A percentile compares a stretch with the other conserved stretches of the same genome.
phyloP scores from a whole-genome alignment of 2,888 invertebrate genomes.

The Latrodectus hesperus region DNA sequence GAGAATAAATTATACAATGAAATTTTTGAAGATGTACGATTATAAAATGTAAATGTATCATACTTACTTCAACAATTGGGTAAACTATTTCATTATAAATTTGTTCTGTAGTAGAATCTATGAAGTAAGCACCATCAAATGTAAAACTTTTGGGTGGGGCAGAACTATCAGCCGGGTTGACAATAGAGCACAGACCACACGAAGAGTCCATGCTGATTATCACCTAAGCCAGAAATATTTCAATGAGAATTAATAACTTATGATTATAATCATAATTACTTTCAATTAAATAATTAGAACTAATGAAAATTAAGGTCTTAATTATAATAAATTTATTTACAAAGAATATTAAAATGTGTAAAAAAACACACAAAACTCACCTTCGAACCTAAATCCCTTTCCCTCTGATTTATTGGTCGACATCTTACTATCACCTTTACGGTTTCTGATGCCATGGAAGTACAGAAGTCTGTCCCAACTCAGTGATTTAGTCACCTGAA shows the following conservation, averaged over 20 bases:
- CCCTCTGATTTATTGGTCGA: slow-evolving; percentile 88
- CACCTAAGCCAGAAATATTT: slow-evolving; percentile 76
- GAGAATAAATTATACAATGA: too few relatives aligned
- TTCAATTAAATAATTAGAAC: neutral
- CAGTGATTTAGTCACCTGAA: slow-evolving; percentile 37
- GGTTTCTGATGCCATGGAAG: slow-evolving; percentile 77
- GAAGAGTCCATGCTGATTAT: slow-evolving; percentile 82
- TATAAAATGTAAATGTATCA: neutral
- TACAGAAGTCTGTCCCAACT: slow-evolving; percentile 31
- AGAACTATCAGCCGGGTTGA: slow-evolving; percentile 80
- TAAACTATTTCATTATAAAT: slow-evolving; percentile 92
- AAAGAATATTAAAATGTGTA: slow-evolving; percentile 69
- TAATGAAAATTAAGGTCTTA: neutral
- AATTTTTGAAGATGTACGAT: too few relatives aligned
- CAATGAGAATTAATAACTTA: neutral
- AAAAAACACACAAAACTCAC: slow-evolving; percentile 73
- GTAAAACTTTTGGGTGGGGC: slow-evolving; percentile 83
- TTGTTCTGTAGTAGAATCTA: slow-evolving; percentile 85
- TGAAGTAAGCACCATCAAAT: slow-evolving; percentile 89
- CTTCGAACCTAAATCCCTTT: slow-evolving; percentile 82
- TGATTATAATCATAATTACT: neutral
- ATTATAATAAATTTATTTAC: neutral
- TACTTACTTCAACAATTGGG: slow-evolving; percentile 83
- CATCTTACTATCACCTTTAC: slow-evolving; percentile 90
- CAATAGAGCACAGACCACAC: slow-evolving; percentile 79